Evolutionary conservation across 2,113 vertebrate species (phyloP), one percentile per base, ranked within the genome.

Genomic region (Gorsachius goisagi): DNA sequence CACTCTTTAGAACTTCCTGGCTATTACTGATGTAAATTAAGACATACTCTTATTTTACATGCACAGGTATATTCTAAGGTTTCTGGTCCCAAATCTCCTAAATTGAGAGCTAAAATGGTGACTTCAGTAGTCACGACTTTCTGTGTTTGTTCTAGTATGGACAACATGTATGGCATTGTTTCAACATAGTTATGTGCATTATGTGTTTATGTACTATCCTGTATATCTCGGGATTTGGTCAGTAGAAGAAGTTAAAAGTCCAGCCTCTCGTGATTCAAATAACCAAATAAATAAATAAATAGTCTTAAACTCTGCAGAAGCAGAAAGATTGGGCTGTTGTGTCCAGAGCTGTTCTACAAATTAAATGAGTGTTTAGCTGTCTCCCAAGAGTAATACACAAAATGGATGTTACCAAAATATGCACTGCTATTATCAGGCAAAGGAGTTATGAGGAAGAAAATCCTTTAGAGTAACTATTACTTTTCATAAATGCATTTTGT

Each of bases 351-450:
- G 24, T 75, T 92, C 72, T 86, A 71, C 85, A 94, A 93, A 96
- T 94, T 88, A 93, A 93, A 71, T 73, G 68, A 79, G 71, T 85
- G 71, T 95, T 94, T 92, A 86, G 23, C 22, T 56, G 52, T 84
- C 68, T 96, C 93, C 88, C 82, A 67, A 71, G 89, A 67, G 73
- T 89, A 84, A 88, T 59, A 35, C 39, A 67, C 35, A 84, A 94
- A 94, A 88, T 81, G 83, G 86, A 78, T 88, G 45, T 49, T 92
- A 67, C 90, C 94, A 68, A 96, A 90, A 91, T 88, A 92, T 33
- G 58, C 55, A 35, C 67, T 82, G 50, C 35, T 95, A 45, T 85
- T 84, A 72, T 53, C 52, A 28, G 52, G 52, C 52, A 28, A 53
- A 28, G 27, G 50, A 53, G 52, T 53, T 53, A 52, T 28, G 30